Conservation (phyloP, 2,113 vertebrate species). For the Daboia siamensis region DNA sequence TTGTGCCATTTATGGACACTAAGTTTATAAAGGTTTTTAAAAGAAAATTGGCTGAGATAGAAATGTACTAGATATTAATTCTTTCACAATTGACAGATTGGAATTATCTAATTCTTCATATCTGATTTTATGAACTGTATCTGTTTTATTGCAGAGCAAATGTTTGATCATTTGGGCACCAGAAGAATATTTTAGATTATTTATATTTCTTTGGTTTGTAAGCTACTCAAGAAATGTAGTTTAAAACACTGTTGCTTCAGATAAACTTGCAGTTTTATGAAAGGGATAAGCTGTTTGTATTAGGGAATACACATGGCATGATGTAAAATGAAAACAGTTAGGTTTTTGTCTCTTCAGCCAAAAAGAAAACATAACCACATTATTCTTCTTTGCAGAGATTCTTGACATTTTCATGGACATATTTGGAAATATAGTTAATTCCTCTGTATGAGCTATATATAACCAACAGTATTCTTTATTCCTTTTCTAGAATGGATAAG, state of each 20-base stretch:
- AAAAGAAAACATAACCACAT: neutral
- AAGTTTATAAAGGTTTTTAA: neutral
- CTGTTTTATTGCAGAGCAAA: neutral
- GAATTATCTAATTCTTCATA: neutral
- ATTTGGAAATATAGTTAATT: neutral
- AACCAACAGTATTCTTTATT: slow-evolving; percentile 10
- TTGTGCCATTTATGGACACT: neutral
- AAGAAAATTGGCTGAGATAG: neutral
- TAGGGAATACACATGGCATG: neutral
- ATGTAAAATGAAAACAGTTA: slow-evolving; percentile 26
- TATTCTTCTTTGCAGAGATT: neutral
- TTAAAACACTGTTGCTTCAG: neutral
- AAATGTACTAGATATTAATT: neutral
- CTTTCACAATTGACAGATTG: neutral
- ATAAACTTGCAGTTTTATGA: slow-evolving; percentile 4
- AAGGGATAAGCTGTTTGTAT: neutral
- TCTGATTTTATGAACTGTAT: neutral
- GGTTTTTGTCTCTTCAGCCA: neutral
- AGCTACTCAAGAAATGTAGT: neutral
- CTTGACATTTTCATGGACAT: slow-evolving; percentile 25
- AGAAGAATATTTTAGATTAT: neutral
- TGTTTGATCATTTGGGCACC: neutral
- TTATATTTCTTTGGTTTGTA: slow-evolving; percentile 3
- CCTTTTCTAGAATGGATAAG: slow-evolving; percentile 18
- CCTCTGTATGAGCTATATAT: neutral